Percentiles rank a stretch among this genome's conserved stretches.
Conservation (phyloP, 2,888 invertebrate species). For the Phragmatobia fuliginosa region DNA sequence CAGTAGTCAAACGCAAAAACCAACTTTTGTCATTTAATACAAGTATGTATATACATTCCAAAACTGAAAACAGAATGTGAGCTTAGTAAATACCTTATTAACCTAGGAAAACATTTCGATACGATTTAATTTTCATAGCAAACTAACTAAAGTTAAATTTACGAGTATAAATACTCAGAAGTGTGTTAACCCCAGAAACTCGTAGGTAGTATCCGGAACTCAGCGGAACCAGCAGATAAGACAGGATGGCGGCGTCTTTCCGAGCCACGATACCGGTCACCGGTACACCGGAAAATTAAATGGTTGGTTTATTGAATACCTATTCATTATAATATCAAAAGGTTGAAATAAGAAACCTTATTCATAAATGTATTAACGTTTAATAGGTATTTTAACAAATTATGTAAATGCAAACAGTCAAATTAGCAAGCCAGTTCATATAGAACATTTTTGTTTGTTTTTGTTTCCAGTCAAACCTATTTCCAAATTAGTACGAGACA, state of each 20-base stretch:
- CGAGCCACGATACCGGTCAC: constrained; percentile 13
- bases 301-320: neutral
- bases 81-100: neutral
- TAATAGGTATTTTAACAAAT: neutral
- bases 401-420: neutral
- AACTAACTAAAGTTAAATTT: neutral
- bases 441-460: neutral
- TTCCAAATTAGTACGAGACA: neutral
- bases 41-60: no score
- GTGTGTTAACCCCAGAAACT: constrained; percentile 12
- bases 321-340: neutral
- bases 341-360: neutral
- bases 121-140: neutral
- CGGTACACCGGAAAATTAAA: neutral
- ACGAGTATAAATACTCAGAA: constrained; percentile 1
- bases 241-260: neutral
- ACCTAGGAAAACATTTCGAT: neutral
- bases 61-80: neutral
- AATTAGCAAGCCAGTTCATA: neutral
- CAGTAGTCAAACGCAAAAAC: no score
- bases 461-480: neutral
- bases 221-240: constrained; percentile 14
- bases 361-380: neutral
- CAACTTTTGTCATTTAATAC: no score
- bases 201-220: constrained; percentile 15